phyloP scores from a whole-genome alignment of 2,888 invertebrate species.

The Ophion ventricosus region DNA sequence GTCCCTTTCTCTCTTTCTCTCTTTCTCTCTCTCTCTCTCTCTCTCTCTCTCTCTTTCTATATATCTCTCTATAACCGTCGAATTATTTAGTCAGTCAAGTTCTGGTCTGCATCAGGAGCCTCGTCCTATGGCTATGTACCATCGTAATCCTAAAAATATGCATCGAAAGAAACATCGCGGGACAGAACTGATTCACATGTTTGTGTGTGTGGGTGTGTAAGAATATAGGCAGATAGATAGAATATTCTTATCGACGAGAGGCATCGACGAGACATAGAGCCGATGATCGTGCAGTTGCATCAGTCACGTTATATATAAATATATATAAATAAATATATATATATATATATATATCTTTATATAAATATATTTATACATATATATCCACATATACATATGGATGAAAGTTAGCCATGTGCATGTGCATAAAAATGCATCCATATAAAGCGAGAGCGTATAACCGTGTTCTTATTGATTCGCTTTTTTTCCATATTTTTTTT shows the following conservation, averaged over 20 bases:
- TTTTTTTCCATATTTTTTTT: too few species aligned
- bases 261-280: slow-evolving; percentile 49
- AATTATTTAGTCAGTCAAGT: slow-evolving; percentile 54
- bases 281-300: slow-evolving; percentile 55
- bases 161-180: slow-evolving; percentile 19
- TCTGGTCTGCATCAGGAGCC: slow-evolving; percentile 43
- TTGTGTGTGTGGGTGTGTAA: background rate
- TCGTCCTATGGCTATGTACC: slow-evolving; percentile 14
- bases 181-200: background rate
- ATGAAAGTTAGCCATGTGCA: slow-evolving; percentile 54
- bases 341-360: background rate
- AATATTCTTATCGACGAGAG: slow-evolving; percentile 52
- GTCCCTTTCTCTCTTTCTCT: background rate
- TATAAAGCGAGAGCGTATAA: background rate
- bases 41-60: slow-evolving; percentile 18
- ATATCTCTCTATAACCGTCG: slow-evolving; percentile 22
- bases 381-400: slow-evolving; percentile 28
- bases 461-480: too few species aligned
- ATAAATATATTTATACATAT: slow-evolving; percentile 19
- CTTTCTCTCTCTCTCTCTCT: slow-evolving; percentile 12
- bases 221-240: slow-evolving; percentile 30
- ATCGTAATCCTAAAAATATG: slow-evolving; percentile 16
- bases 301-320: slow-evolving; percentile 18
- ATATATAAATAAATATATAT: background rate
- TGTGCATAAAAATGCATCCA: background rate